Evolutionary conservation across 2,797 vertebrate genomes (phyloP), one percentile per base, ranked within the genome.

Genomic region (Takifugu ocellatus): DNA sequence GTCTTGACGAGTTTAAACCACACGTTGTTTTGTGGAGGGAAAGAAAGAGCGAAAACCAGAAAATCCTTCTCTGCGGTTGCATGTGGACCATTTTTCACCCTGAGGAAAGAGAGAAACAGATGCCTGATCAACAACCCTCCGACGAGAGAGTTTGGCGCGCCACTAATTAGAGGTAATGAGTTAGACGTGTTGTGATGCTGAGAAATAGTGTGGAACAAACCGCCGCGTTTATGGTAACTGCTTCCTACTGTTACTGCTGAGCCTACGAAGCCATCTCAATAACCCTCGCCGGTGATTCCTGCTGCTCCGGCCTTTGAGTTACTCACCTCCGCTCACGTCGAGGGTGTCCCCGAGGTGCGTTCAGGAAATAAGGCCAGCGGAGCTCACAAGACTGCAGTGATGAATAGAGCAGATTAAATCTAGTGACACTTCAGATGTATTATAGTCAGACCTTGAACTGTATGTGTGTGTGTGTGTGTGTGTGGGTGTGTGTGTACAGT

Each of bases 361-460:
- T 53, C 15, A 10, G 53, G 15, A 53, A 55, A 70, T 66, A 56
- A 31, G 8, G 27, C 36, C 36, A 39, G 36, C 12, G 12, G 36
- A 39, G 36, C 27, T 56, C 17, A 26, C 24, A 57, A 63, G 62
- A 70, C 5, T 12, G 2, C 12, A 45, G 43, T 51, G 63, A 78
- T 62, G 15, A 70, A 64, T 54, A 29, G 49, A 66, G 0, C 12
- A 54, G 48, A 65, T 68, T 55, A 63, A 62, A 5, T 43, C 42
- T 29, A 39, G 49, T 54, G 55, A 65, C 59, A 49, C 44, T 44
- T 55, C 39, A 50, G 46, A 69, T 74, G 52, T 53, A 59, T 74
- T 64, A 49, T 25, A 42, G 44, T 36, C 50, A 48, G 33, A 57
- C 48, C 36, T 60, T 62, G 25, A 55, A 47, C 26, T 57, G 9